Percentiles rank a stretch among this genome's conserved stretches.
These are phyloP conservation scores for Parotia lawesii DNA, from an alignment of 2,113 vertebrate species.

Conservation along the genomic window DNA sequence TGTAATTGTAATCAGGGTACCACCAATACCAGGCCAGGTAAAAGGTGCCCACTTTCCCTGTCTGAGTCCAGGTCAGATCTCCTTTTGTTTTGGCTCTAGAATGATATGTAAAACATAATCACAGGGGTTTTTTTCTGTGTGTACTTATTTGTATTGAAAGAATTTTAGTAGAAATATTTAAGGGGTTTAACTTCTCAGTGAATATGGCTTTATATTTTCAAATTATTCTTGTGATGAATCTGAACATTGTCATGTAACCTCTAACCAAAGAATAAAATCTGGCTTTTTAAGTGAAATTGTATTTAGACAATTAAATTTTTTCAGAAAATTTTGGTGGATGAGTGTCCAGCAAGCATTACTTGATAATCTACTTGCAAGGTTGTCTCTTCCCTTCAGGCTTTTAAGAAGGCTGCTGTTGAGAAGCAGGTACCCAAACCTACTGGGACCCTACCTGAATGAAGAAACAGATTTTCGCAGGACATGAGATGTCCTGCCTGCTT, in stretches of 20 bases:
- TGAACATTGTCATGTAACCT: not conserved
- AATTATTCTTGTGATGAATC: not conserved
- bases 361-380: not conserved
- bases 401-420: not conserved
- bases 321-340: not conserved
- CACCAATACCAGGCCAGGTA: not conserved
- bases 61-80: not conserved
- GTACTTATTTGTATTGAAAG: not conserved
- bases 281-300: not conserved
- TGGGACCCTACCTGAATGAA: not conserved
- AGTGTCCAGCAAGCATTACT: not conserved
- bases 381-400: not conserved
- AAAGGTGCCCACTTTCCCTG: not conserved
- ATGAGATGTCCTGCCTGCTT: not conserved
- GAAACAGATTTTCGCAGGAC: not conserved
- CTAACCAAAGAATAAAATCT: conserved; percentile 25
- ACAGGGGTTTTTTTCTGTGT: not conserved
- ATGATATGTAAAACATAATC: not conserved
- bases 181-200: not conserved
- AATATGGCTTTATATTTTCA: not conserved
- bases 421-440: not conserved
- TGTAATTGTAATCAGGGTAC: not conserved
- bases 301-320: not conserved
- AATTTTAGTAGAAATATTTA: not conserved
- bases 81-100: not conserved